Base-by-base conservation (phyloP, 2,888 invertebrate genomes). In the Vesta saturnalis region DNA sequence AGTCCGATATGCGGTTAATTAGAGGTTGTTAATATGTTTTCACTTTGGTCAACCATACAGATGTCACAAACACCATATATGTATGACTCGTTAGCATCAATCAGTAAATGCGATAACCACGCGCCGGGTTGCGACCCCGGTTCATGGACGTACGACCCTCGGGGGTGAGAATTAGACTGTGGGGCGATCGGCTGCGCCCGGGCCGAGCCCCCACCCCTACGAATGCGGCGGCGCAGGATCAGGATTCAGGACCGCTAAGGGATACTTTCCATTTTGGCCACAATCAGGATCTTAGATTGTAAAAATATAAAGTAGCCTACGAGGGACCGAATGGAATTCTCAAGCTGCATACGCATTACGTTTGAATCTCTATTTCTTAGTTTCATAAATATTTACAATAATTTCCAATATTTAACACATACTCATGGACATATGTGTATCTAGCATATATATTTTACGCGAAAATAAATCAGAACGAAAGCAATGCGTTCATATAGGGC, bases 121-220 rank as follows among this genome's bases (percentile, higher is more conserved):
- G 72, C 73, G 67, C 60, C 69, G 72, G 67, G 70, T 67, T 69
- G 60, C 61, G 63, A 65, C 69, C 69, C 60, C 68, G 59, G 59
- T 60, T 66, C 61, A 61, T 58, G 66, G 72, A 67, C 74, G 68
- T 69, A 72, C 60, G 60, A 70, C 71, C 74, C 77, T 73, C 78
- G 77, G 74, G 72, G 77, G 77, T 79, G 79, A 79, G 80, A 74
- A 76, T 73, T 72, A 75, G 75, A 82, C 82, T 82, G 81, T 81
- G 77, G 80, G 76, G 78, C 80, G 77, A 79, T 81, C 83, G 82
- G 80, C 81, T 79, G 81, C 82, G 81, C 84, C 83, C 82, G 83
- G 83, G 82, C 79, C 77, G 75, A 82, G 82, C 82, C 83, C 83
- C 82, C 83, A 81, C 82, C 79, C 78, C 78, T 77, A 68, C 73